Evolutionary conservation across 2,888 invertebrate genomes (phyloP).

Genomic region (Achlya flavicornis): DNA sequence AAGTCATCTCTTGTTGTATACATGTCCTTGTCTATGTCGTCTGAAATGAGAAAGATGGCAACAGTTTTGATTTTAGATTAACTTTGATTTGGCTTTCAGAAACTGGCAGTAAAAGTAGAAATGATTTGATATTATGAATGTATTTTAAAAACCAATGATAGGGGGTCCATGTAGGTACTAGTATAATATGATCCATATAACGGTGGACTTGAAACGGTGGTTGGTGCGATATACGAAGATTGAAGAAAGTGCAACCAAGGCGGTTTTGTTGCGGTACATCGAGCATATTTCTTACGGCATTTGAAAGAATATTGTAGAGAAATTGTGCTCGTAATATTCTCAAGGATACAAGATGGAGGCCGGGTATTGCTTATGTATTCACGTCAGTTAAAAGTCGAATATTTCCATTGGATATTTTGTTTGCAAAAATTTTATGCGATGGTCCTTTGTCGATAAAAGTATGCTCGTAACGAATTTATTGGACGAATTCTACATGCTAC

Average conservation of each 20-base stretch:
- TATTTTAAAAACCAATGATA: no score
- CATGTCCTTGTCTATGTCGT: no score
- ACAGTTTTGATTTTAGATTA: no score
- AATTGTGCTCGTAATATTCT: conserved; percentile 49
- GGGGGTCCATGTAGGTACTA: not conserved
- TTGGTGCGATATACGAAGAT: conserved; percentile 46
- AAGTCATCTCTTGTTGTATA: no score
- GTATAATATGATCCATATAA: not conserved
- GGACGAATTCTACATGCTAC: not conserved
- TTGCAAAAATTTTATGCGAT: conserved; percentile 17
- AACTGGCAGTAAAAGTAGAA: no score
- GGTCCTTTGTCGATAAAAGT: conserved; percentile 21
- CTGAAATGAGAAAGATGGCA: no score
- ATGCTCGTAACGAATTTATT: conserved; percentile 18
- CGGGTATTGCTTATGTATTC: conserved; percentile 45
- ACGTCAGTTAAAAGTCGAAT: conserved; percentile 46
- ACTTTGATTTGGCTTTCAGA: no score
- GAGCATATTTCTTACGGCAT: conserved; percentile 56
- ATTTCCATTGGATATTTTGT: conserved; percentile 32
- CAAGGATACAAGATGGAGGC: conserved; percentile 37
- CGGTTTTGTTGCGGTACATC: conserved; percentile 57
- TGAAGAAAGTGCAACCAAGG: conserved; percentile 61
- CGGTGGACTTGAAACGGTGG: not conserved
- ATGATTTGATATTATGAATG: no score
- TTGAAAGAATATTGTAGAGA: conserved; percentile 57